Evolutionary conservation across 92 coral and sea anemone genomes (phyloP), one percentile per base, ranked within the genome.

Genomic region (Desmophyllum pertusum): DNA sequence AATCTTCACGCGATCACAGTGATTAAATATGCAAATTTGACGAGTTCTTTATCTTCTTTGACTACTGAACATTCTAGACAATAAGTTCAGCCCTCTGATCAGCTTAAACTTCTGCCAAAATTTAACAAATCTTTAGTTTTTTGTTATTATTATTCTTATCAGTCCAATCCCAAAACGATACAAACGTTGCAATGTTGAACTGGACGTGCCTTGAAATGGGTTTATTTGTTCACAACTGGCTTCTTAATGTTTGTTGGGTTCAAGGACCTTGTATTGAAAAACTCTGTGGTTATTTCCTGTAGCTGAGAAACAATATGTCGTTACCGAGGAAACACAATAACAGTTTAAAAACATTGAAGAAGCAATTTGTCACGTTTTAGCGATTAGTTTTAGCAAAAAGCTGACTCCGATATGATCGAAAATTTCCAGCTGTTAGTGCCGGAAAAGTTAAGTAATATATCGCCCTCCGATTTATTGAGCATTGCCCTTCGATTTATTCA

Each of bases 321-420:
- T 78, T 78, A 23, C 83, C 83, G 29, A 18, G 59, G 70, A 41
- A 78, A 78, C 82, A n/a, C 51, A 78, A 78, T 15, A 61, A 66
- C 72, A 36, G 27, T 0, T 17, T 0, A 15, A 66, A 38, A 66
- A 66, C 21, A 66, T 17, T 1, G 41, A 31, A 17, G 30, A 36
- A 21, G 18, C 14, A 3, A 53, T 36, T n/a, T 10, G 57, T 45
- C 61, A 48, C 59, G 55, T 31, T 6, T 50, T 31, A 50, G 14
- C 23, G 18, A 43, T 6, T 2, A 18, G 1, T 7, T 15, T 31
- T 11, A 15, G 5, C 29, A 68, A 30, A 66, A 36, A 15, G 11
- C 37, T 57, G 27, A 41, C 31, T 59, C 10, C 37, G 35, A 52
- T 36, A 33, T n/a, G 3, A 36, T 29, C 37, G 30, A 77, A 52